Conservation (phyloP, 2,113 vertebrate genomes). For the Centrocercus urophasianus region DNA sequence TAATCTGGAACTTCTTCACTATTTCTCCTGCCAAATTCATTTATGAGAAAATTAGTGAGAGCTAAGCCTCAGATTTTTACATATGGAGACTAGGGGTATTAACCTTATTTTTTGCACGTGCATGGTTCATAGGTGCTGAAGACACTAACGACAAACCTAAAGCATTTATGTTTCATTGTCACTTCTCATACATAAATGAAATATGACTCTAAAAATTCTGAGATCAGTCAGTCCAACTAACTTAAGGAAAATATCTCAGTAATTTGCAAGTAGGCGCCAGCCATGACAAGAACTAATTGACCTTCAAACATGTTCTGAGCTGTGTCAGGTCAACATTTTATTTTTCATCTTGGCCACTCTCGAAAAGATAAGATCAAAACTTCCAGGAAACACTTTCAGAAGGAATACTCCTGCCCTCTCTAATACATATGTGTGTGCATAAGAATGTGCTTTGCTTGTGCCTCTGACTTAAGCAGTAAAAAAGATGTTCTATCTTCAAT, state of each 20-base stretch:
- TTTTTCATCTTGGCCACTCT: not conserved
- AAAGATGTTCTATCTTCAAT: not conserved
- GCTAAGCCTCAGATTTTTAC: not conserved
- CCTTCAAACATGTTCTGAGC: not conserved
- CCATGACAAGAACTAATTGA: not conserved
- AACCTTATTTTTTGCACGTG: not conserved
- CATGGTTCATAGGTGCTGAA: not conserved
- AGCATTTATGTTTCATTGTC: not conserved
- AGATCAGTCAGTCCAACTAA: not conserved
- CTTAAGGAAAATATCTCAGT: not conserved
- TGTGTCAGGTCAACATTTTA: not conserved
- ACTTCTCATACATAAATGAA: not conserved
- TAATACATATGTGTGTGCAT: not conserved
- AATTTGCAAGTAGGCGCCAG: not conserved
- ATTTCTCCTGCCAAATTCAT: not conserved
- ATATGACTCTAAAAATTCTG: not conserved
- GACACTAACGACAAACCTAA: not conserved
- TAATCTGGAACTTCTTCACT: not conserved
- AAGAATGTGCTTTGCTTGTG: not conserved
- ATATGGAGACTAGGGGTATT: not conserved
- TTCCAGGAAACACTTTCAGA: not conserved
- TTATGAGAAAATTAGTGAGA: not conserved
- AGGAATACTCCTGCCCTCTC: not conserved
- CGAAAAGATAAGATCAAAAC: not conserved
- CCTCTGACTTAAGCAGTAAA: not conserved